Conservation (phyloP, 2,888 invertebrate species). For the Nowickia ferox region DNA sequence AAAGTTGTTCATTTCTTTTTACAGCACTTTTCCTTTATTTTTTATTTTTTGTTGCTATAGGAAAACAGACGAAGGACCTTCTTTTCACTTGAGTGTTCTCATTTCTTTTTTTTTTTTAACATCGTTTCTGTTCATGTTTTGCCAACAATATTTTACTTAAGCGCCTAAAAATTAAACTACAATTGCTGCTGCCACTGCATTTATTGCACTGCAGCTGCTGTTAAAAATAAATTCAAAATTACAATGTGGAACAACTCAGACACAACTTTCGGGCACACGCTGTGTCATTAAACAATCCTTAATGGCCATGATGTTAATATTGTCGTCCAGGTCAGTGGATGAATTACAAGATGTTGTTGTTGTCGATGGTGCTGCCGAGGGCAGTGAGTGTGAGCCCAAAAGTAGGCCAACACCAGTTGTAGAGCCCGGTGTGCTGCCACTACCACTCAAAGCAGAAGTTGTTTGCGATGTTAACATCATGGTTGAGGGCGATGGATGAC, state of each 20-base stretch:
- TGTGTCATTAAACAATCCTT: conserved; percentile 94
- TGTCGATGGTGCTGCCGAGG: conserved; percentile 77
- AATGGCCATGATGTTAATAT: conserved; percentile 92
- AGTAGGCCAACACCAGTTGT: conserved; percentile 76
- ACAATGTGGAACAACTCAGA: conserved; percentile 84
- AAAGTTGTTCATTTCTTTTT: conserved; percentile 33
- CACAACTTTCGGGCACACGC: conserved; percentile 94
- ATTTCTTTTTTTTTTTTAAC: conserved; percentile 4
- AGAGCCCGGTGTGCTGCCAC: conserved; percentile 76
- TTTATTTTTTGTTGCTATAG: too few relatives aligned
- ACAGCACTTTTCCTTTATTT: conserved; percentile 10
- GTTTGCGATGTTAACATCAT: conserved; percentile 76
- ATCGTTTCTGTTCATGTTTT: conserved; percentile 30
- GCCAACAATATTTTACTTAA: conserved; percentile 54
- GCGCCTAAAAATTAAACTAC: conserved; percentile 52
- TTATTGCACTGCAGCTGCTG: conserved; percentile 32
- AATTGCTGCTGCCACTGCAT: conserved; percentile 2
- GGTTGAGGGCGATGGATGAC: conserved; percentile 71
- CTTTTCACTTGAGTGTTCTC: conserved; percentile 7
- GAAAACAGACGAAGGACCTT: neutral
- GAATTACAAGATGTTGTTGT: conserved; percentile 80
- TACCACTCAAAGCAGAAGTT: conserved; percentile 74
- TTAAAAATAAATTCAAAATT: conserved; percentile 54
- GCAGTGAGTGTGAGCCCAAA: conserved; percentile 74
- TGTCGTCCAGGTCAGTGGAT: conserved; percentile 83